phyloP scores from a whole-genome alignment of 2,888 invertebrate species.

The Mamestra brassicae region DNA sequence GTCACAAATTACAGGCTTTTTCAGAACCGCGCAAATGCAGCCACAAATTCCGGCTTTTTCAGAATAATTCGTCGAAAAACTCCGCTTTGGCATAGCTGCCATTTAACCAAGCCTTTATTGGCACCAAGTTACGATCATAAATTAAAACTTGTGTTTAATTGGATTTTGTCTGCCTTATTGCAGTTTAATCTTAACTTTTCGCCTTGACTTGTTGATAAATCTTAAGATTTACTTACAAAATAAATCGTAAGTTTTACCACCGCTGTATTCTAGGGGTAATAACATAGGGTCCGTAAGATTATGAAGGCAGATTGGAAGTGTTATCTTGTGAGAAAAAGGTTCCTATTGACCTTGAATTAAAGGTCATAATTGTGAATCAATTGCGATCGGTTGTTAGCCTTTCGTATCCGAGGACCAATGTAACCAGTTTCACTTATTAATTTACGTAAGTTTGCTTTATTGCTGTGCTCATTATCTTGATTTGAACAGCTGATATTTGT shows the following conservation, averaged over 20 bases:
- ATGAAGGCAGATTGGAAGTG: conserved; percentile 13
- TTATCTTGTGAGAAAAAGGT: conserved; percentile 15
- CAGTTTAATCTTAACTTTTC: not conserved
- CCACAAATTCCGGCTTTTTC: not conserved
- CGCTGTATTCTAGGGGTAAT: not conserved
- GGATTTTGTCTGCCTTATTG: conserved; percentile 18
- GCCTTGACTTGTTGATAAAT: conserved; percentile 1
- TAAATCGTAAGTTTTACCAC: not conserved
- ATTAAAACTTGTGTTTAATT: conserved; percentile 19
- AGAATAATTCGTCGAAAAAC: not conserved
- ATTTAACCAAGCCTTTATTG: conserved; percentile 10
- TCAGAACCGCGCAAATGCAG: not conserved
- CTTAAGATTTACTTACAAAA: not conserved
- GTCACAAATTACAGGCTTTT: not conserved
- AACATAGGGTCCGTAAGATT: not conserved
- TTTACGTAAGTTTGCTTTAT: conserved; percentile 25
- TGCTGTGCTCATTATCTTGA: conserved; percentile 30
- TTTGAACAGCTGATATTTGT: conserved; percentile 7
- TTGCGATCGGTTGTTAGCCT: conserved; percentile 50
- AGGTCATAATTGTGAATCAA: conserved; percentile 57
- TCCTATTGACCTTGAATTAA: conserved; percentile 49
- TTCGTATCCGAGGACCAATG: conserved; percentile 31
- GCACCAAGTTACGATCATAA: conserved; percentile 26
- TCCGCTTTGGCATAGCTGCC: not conserved
- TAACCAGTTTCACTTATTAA: conserved; percentile 54